These are phyloP conservation scores for Rhizomys pruinosus DNA, from an alignment of 2,113 vertebrate species.

Conservation along the genomic window DNA sequence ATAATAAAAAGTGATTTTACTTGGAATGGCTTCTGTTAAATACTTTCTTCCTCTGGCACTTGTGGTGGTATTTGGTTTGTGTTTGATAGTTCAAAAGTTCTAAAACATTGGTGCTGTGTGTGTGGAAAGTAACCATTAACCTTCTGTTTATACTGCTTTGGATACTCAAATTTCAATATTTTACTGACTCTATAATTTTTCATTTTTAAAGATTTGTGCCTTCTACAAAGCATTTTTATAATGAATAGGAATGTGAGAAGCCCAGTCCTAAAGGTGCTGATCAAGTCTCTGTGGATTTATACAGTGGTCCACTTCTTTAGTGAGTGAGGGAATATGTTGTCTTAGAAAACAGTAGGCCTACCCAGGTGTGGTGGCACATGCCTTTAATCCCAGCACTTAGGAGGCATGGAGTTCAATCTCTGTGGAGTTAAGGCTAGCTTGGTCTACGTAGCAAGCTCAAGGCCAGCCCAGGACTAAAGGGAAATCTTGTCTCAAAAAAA, in stretches of 20 bases:
- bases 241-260: conserved; percentile 47
- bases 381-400: too few relatives aligned
- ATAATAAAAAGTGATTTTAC: conserved; percentile 35
- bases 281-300: not conserved
- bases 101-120: not conserved
- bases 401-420: too few relatives aligned
- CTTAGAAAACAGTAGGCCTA: conserved; percentile 29
- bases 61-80: conserved; percentile 19
- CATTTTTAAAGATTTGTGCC: conserved; percentile 29
- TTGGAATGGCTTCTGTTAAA: conserved; percentile 1
- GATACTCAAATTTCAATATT: conserved; percentile 54
- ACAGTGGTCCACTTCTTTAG: not conserved
- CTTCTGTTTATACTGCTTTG: conserved; percentile 23
- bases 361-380: too few relatives aligned
- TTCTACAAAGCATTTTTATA: conserved; percentile 42
- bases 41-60: not conserved
- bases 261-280: not conserved
- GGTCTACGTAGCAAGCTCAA: too few relatives aligned
- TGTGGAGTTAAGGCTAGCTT: too few relatives aligned
- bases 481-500: too few relatives aligned
- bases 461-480: too few relatives aligned
- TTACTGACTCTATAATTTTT: conserved; percentile 53
- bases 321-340: not conserved
- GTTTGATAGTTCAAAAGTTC: conserved; percentile 7
- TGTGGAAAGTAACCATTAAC: conserved; percentile 23